Conservation (phyloP, 2,888 invertebrate genomes). For the Kuschelorhynchus macadamiae region DNA sequence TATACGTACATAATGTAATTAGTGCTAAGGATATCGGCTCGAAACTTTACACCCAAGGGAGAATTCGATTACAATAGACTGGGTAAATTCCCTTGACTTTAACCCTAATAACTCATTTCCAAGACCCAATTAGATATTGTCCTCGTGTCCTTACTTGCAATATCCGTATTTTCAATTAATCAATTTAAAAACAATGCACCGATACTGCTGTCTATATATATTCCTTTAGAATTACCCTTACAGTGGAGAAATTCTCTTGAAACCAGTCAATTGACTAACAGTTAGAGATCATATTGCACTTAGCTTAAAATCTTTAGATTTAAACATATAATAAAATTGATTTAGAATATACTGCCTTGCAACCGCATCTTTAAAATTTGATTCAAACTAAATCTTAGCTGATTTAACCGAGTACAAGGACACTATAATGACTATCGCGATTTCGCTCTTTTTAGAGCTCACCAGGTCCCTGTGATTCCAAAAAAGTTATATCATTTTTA, state of each 20-base stretch:
- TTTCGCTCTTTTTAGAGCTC: too few species aligned
- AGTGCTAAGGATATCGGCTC: slow-evolving; percentile 27
- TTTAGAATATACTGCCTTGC: too few species aligned
- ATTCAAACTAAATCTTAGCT: too few species aligned
- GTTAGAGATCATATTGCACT: too few species aligned
- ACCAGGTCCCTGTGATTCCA: too few species aligned
- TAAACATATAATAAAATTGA: too few species aligned
- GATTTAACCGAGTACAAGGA: too few species aligned
- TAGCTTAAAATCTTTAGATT: too few species aligned
- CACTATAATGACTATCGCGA: too few species aligned
- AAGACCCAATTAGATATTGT: slow-evolving; percentile 45
- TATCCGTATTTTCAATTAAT: slow-evolving; percentile 41
- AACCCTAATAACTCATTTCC: slow-evolving; percentile 36
- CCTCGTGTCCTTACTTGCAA: slow-evolving; percentile 30
- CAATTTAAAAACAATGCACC: slow-evolving; percentile 42
- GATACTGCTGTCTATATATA: slow-evolving; percentile 22
- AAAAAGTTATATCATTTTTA: too few species aligned
- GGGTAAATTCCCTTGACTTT: slow-evolving; percentile 25
- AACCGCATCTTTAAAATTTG: too few species aligned
- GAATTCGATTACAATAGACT: slow-evolving; percentile 45
- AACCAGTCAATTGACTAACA: too few species aligned
- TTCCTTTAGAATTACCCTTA: not conserved
- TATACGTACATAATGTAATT: slow-evolving; percentile 33
- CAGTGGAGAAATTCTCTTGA: slow-evolving; percentile 8
- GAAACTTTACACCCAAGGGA: slow-evolving; percentile 40